These are phyloP conservation scores for Diphyllodes magnificus DNA, from an alignment of 2,113 vertebrate genomes.

Conservation along the genomic window DNA sequence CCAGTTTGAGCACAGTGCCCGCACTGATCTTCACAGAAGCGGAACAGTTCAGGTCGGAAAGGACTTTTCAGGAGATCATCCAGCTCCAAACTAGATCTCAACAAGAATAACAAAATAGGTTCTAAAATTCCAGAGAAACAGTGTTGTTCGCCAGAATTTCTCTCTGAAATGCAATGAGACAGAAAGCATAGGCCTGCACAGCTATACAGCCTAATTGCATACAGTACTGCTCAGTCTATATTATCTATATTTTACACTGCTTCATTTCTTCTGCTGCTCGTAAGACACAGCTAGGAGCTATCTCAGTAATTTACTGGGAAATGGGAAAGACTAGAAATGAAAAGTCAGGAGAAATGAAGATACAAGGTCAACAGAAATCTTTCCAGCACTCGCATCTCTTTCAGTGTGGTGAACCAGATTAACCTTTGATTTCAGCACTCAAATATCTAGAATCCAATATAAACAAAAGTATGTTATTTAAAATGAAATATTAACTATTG, in stretches of 20 bases:
- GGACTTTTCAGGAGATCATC: background rate
- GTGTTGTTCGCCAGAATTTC: background rate
- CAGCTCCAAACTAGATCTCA: background rate
- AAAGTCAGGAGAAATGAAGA: constrained; percentile 11
- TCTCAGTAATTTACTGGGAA: background rate
- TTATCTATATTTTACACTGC: background rate
- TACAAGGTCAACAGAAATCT: background rate
- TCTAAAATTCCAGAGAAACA: background rate
- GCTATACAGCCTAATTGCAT: background rate
- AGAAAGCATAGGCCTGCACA: background rate
- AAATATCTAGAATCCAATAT: background rate
- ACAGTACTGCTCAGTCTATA: background rate
- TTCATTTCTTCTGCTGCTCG: background rate
- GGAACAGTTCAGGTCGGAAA: background rate
- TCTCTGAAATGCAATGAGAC: background rate
- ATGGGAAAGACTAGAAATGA: background rate
- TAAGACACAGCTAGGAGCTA: background rate
- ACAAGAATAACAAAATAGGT: background rate
- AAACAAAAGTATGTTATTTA: background rate
- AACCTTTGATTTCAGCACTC: background rate
- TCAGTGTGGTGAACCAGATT: background rate
- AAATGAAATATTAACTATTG: background rate
- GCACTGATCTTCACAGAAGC: background rate
- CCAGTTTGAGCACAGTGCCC: accelerated
- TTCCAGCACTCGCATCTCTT: background rate